Evolutionary conservation across 2,888 invertebrate species (phyloP).

Genomic region (Cataglyphis altisquamis): DNA sequence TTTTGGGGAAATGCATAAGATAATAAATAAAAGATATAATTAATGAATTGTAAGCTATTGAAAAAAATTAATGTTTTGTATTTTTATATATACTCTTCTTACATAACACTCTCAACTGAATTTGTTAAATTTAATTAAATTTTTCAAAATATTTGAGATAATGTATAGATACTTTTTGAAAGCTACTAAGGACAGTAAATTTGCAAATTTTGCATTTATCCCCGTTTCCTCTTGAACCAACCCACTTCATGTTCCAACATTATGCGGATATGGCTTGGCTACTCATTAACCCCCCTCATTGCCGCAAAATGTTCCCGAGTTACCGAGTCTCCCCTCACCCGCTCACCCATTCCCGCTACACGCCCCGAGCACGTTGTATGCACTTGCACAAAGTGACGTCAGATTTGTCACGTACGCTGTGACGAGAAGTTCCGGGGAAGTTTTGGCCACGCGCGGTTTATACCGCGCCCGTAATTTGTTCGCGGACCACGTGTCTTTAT

Average conservation of each 20-base stretch:
- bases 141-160: neutral
- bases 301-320: conserved; percentile 64
- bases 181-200: neutral
- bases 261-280: conserved; percentile 54
- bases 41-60: neutral
- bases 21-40: neutral
- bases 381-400: conserved; percentile 64
- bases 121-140: neutral
- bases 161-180: neutral
- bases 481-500: conserved; percentile 66
- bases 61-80: neutral
- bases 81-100: neutral
- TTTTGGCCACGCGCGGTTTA: conserved; percentile 68
- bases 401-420: conserved; percentile 73
- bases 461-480: conserved; percentile 67
- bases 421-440: conserved; percentile 67
- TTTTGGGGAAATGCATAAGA: neutral
- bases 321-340: conserved; percentile 6
- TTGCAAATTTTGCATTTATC: neutral
- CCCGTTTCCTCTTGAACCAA: neutral
- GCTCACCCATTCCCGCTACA: neutral
- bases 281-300: conserved; percentile 67
- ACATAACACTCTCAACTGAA: neutral
- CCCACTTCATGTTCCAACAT: conserved; percentile 16
- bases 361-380: conserved; percentile 38